Base-by-base conservation (phyloP, 2,113 vertebrate genomes). In the Nothocercus julius region DNA sequence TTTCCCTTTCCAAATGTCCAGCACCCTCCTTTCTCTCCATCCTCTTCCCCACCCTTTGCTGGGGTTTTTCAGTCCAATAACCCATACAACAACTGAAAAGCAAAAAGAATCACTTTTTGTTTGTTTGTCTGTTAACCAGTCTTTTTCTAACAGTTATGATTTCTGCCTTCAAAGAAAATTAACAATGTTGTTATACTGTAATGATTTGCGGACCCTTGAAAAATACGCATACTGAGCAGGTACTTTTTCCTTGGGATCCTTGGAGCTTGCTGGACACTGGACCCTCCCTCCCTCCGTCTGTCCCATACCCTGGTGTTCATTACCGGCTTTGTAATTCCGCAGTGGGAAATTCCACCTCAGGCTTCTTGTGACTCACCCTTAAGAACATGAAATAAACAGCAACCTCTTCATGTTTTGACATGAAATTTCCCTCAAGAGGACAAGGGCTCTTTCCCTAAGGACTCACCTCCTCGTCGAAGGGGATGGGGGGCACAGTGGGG, bases 401-500 rank as follows among this genome's bases (percentile, higher is more conserved):
- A 56, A 17, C 8, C 54, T 56, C 16, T 56, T 30, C 28, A 30
- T 9, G 8, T 56, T 56, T 56, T 56, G 54, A 56, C 8, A 8
- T 56, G 54, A 56, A 56, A 75, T 82, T 38, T n/a, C 40, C 45
- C 47, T 28, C 34, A n/a, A 16, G 84, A 27, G 49, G 81, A 1
- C 13, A 10, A 28, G 44, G 21, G 8, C 14, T 68, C 38, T 19
- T 51, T 30, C 24, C 63, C 2, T 73, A 27, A 77, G n/a, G 13
- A 28, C 93, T 96, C 84, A 99, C 98, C 97, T 98, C 74, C 76
- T 97, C 89, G 8, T 98, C 94, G 61, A 99, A 99, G 63, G 98
- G 98, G 45, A 99, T 13, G 0, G 99, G 99, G 11, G 99, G 99
- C 59, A 99, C 97, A 0, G 97, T 98, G 90, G 99, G 98, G 82